Conservation (phyloP, 2,113 vertebrate genomes). For the Zingel zingel region DNA sequence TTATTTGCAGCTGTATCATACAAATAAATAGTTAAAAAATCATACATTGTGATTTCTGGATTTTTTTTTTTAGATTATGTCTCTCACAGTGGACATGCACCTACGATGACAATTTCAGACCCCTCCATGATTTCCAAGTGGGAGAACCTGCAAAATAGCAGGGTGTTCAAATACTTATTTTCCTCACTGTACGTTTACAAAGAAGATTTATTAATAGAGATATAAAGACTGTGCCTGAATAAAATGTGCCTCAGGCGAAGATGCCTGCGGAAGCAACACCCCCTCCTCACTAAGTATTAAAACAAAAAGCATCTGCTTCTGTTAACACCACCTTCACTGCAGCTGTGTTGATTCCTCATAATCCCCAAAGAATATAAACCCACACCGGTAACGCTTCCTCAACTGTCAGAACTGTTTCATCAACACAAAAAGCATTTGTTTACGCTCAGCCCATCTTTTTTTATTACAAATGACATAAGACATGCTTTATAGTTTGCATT, state of each 20-base stretch:
- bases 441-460: conserved; percentile 10
- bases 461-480: conserved; percentile 18
- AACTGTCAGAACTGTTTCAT: conserved; percentile 66
- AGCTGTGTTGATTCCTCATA: conserved; percentile 74
- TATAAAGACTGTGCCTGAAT: not conserved
- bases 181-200: no score
- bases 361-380: conserved; percentile 66
- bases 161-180: no score
- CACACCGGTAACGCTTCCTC: conserved; percentile 41
- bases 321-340: conserved; percentile 66
- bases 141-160: no score
- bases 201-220: conserved; percentile 24
- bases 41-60: no score
- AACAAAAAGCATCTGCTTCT: conserved; percentile 78
- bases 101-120: no score
- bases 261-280: conserved; percentile 17
- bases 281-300: conserved; percentile 48
- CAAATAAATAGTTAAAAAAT: no score
- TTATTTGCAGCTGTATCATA: no score
- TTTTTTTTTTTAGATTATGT: no score
- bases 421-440: conserved; percentile 44
- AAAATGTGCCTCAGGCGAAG: conserved; percentile 17
- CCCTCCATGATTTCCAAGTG: no score
- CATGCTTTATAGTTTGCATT: not conserved
- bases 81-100: no score